These are phyloP conservation scores for Leptodirus hochenwartii DNA, from an alignment of 2,888 invertebrate genomes.

Conservation along the genomic window DNA sequence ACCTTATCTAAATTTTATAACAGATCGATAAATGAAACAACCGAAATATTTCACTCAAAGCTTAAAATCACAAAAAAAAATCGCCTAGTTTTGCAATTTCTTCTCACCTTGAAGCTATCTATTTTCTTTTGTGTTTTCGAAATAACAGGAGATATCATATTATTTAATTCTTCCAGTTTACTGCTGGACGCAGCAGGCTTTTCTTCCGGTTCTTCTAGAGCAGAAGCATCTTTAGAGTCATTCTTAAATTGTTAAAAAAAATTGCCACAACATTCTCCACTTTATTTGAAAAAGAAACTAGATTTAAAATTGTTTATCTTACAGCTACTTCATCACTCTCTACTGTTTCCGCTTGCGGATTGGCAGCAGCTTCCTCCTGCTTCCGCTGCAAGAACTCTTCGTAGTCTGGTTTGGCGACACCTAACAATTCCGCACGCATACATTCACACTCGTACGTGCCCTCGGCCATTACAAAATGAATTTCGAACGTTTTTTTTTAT, in stretches of 20 bases:
- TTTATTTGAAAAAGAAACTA: too few species aligned
- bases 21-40: too few species aligned
- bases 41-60: too few species aligned
- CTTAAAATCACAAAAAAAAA: too few species aligned
- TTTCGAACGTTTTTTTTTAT: too few species aligned
- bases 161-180: constrained; percentile 64
- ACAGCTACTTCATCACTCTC: constrained; percentile 36
- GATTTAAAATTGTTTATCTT: too few species aligned
- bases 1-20: constrained; percentile 40
- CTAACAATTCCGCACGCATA: constrained; percentile 59
- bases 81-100: too few species aligned
- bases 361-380: constrained; percentile 20
- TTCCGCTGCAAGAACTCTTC: constrained; percentile 44
- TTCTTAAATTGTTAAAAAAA: constrained; percentile 29
- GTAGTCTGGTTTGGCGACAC: constrained; percentile 46
- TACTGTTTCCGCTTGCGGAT: constrained; percentile 24
- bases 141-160: constrained; percentile 41
- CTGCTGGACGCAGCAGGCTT: constrained; percentile 42
- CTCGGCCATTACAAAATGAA: constrained; percentile 44
- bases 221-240: too few species aligned
- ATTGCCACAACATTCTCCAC: neutral
- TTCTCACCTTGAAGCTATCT: constrained; percentile 63
- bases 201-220: constrained; percentile 44
- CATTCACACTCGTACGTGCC: constrained; percentile 60
- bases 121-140: constrained; percentile 71